Base-by-base conservation (phyloP, 2,113 vertebrate genomes). In the Girardinichthys multiradiatus region DNA sequence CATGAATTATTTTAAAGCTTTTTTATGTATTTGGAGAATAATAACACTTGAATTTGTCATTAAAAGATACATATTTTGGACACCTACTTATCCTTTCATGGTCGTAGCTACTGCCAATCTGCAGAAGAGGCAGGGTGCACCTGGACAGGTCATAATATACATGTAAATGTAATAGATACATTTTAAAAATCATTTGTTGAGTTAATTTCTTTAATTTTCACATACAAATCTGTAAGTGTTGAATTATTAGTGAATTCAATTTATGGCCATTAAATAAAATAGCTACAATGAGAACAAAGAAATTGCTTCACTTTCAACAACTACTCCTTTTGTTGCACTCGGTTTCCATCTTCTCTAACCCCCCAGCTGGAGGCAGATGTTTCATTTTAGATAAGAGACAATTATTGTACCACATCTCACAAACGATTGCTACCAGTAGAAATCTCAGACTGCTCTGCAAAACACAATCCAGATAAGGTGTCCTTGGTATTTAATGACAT, bases 351-450 rank as follows among this genome's bases (percentile, higher is more conserved):
- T 37, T 79, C 75, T 45, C 33, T 12, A 58, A 29, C 57, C 42
- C 61, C 68, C 57, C 64, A 67, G 76, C 69, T 48, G 13, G 28
- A 29, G 59, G 57, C 71, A 68, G 83, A 89, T 82, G 77, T 89
- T 89, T 89, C 77, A 91, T 90, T 90, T 87, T 61, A 91, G 90
- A 91, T 92, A 91, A 87, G 87, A 82, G 64, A 78, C 76, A 88
- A 91, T 91, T 87, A 91, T 81, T 81, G 84, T 63, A 62, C 61
- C 74, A 69, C 74, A 87, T 90, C 76, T 83, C 75, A 80, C 28
- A 29, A 61, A 29, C 21, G 19, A 7, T 69, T 33, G 35, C 81
- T 89, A 91, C 91, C 89, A 76, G 76, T 64, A 72, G 72, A 64
- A 68, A 90, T 89, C 83, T 86, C 84, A 70, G 74, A 80, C 82